These are phyloP conservation scores for Virgularia gustaviana DNA, from an alignment of 92 coral and sea anemone genomes.

Conservation along the genomic window DNA sequence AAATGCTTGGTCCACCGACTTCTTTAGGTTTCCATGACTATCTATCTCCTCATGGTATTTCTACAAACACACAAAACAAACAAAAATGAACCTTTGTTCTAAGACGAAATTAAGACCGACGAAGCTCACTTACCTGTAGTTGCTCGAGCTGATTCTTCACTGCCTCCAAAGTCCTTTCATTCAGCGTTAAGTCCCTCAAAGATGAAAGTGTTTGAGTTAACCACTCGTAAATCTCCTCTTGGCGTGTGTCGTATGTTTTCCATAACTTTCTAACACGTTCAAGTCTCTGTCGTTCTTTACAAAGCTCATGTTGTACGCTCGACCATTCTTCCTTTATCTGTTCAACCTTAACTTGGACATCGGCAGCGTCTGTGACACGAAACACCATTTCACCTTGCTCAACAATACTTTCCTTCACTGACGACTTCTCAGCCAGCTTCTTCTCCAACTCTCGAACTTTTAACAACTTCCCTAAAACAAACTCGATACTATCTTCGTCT, in stretches of 20 bases:
- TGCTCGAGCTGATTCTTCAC: constrained; percentile 72
- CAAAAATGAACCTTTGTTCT: background rate
- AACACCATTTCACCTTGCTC: constrained; percentile 87
- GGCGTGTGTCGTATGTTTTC: constrained; percentile 66
- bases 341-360: constrained; percentile 56
- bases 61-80: constrained; percentile 35
- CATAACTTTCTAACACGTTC: constrained; percentile 66
- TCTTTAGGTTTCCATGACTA: constrained; percentile 63
- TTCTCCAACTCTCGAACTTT: constrained; percentile 86
- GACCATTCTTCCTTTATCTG: constrained; percentile 83
- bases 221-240: constrained; percentile 82
- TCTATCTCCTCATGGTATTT: constrained; percentile 90
- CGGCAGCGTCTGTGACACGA: constrained; percentile 74
- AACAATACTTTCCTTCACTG: constrained; percentile 71
- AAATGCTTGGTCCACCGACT: constrained; percentile 64
- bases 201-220: constrained; percentile 71
- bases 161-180: constrained; percentile 58
- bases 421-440: constrained; percentile 77
- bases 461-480: constrained; percentile 72
- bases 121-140: constrained; percentile 53
- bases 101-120: background rate
- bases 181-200: constrained; percentile 56
- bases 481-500: constrained; percentile 73
- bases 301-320: constrained; percentile 65
- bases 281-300: constrained; percentile 79